Base-by-base conservation (phyloP, 2,797 vertebrate species). In the Aeoliscus strigatus region DNA sequence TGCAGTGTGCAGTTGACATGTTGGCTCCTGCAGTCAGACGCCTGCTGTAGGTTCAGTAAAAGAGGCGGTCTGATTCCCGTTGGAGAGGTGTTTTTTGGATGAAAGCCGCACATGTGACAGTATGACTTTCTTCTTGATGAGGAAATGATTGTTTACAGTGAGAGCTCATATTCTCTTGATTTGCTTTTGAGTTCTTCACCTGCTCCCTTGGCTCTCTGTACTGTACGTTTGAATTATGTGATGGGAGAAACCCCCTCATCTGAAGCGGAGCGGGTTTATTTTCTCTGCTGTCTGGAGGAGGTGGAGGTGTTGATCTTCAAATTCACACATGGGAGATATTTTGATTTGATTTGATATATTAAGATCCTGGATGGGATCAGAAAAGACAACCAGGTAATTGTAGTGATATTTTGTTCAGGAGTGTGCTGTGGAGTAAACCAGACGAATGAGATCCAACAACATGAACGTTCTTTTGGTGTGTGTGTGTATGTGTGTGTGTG, bases 31-130 rank as follows among this genome's bases (percentile, higher is more conserved):
- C 2, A 24, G 60, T 59, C 17, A 39, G 33, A 30, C 60, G 46
- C 27, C 53, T 9, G 60, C 40, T 64, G 62, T 49, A 56, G 62
- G 55, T 70, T 73, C 4, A 10, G 52, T 41, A 48, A 26, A 50
- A 58, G 43, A 51, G 54, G 55, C 66, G 42, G 70, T 70, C 59
- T 80, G 78, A 82, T 80, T 79, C 80, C 60, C 73, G n/a, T n/a
- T 73, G 69, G 51, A 75, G 74, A 79, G 72, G 70, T 80, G 81
- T 60, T 78, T 77, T 81, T 82, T 79, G 76, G 77, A 72, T 58
- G 28, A 43, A 73, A 67, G 72, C 47, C 14, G 57, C 39, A 58
- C 63, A 46, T 49, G 13, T 72, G 75, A 77, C 70, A 59, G 59
- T 52, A 9, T 36, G 51, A 50, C 54, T 66, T 61, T 73, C 49